A percentile compares a stretch with the other conserved stretches of the same genome.
phyloP scores from a whole-genome alignment of 2,888 invertebrate genomes.

The Tridacna crocea region DNA sequence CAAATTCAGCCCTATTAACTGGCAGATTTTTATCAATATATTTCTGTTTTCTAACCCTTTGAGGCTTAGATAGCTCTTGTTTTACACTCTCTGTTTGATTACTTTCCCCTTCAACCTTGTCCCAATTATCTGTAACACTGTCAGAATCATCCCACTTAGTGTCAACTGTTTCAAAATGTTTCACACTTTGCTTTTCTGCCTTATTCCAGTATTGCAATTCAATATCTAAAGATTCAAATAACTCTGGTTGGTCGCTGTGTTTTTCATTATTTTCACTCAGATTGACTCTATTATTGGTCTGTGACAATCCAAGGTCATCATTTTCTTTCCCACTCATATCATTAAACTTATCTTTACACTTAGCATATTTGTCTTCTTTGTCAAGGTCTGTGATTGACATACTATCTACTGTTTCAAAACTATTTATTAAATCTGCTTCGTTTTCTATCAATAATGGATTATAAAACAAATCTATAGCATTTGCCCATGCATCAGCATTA shows the following conservation, averaged over 20 bases:
- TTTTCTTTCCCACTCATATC: background rate
- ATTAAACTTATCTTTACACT: background rate
- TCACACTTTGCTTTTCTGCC: background rate
- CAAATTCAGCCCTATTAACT: background rate
- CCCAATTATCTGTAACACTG: background rate
- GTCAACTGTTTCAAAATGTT: background rate
- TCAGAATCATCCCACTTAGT: background rate
- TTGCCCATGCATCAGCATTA: background rate
- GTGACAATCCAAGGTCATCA: background rate
- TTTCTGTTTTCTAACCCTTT: constrained; percentile 22
- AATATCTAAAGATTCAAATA: background rate
- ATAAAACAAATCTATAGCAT: no score
- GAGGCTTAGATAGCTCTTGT: constrained; percentile 11
- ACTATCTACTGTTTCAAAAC: background rate
- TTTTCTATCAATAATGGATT: background rate
- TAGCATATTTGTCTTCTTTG: background rate
- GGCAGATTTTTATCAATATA: background rate
- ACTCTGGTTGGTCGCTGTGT: background rate
- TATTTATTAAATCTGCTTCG: background rate
- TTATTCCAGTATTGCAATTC: constrained; percentile 21
- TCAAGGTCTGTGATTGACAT: background rate
- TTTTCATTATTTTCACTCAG: background rate
- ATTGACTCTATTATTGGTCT: background rate
- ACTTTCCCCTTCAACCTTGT: background rate
- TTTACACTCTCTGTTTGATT: background rate